These are phyloP conservation scores for Hemithea aestivaria DNA, from an alignment of 2,888 invertebrate genomes.

Conservation along the genomic window DNA sequence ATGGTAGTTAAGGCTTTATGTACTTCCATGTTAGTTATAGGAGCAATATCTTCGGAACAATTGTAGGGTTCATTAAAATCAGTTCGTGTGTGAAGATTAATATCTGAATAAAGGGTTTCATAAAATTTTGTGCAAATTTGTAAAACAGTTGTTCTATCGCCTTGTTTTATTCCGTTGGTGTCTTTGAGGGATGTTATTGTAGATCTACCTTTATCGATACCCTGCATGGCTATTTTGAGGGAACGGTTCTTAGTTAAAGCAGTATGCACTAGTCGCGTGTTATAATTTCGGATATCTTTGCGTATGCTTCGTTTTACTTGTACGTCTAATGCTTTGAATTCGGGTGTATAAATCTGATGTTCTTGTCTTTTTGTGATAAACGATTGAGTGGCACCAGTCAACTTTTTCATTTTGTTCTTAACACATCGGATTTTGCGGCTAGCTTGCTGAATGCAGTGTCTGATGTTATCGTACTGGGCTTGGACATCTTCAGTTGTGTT, in stretches of 20 bases:
- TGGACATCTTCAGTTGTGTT: not conserved
- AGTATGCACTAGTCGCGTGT: not conserved
- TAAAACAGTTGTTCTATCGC: not conserved
- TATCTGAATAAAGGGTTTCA: conserved; percentile 2
- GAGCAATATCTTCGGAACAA: too few relatives aligned
- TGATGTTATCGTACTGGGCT: not conserved
- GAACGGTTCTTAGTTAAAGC: too few relatives aligned
- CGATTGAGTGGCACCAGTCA: not conserved
- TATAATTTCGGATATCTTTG: not conserved
- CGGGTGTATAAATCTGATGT: not conserved
- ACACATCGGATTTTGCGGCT: not conserved
- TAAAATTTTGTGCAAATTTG: not conserved
- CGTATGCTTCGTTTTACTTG: too few relatives aligned
- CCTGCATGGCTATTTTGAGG: too few relatives aligned
- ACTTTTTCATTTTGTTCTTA: not conserved
- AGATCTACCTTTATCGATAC: not conserved
- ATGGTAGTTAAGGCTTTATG: too few relatives aligned
- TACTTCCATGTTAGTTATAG: too few relatives aligned
- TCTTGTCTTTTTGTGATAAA: not conserved
- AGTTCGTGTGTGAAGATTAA: too few relatives aligned
- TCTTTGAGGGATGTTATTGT: not conserved
- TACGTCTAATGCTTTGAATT: not conserved
- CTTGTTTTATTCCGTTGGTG: not conserved
- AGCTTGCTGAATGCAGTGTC: not conserved
- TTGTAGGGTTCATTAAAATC: too few relatives aligned